Evolutionary conservation across 2,888 invertebrate species (phyloP).

Genomic region (Netelia inedita): DNA sequence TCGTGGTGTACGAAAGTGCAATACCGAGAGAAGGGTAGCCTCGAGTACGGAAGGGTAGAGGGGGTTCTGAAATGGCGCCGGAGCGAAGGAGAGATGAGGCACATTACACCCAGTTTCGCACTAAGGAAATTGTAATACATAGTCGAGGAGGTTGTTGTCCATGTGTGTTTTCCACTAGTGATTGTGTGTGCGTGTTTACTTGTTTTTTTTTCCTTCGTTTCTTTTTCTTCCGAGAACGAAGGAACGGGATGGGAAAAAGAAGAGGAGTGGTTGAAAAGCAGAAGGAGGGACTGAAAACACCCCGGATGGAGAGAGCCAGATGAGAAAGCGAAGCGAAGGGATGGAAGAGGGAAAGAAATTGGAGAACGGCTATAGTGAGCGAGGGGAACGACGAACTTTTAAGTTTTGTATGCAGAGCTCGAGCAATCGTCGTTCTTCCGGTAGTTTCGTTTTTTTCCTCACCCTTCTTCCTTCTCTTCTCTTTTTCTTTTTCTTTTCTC

Average conservation of each 20-base stretch:
- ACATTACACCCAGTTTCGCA: conserved; percentile 29
- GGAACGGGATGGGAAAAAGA: conserved; percentile 16
- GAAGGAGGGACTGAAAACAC: conserved; percentile 17
- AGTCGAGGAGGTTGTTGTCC: conserved; percentile 27
- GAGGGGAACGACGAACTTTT: conserved; percentile 55
- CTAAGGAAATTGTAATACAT: conserved; percentile 54
- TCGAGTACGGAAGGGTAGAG: neutral
- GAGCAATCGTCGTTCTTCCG: conserved; percentile 57
- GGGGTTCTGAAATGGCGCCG: conserved; percentile 12
- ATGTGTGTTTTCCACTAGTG: conserved; percentile 10
- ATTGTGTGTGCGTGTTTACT: neutral
- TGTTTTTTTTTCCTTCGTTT: neutral
- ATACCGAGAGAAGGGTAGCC: conserved; percentile 18
- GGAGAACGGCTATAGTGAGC: conserved; percentile 48
- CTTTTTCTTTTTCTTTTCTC: neutral
- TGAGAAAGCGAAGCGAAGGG: conserved; percentile 28
- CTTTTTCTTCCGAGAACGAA: conserved; percentile 1
- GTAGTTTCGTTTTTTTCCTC: neutral
- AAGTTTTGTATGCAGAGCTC: conserved; percentile 61
- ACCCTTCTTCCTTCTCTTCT: neutral
- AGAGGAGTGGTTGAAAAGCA: conserved; percentile 5
- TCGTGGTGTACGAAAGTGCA: conserved; percentile 28
- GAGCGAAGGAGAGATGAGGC: neutral
- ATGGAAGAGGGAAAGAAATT: conserved; percentile 44
- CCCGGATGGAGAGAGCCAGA: conserved; percentile 36